Evolutionary conservation across 2,113 vertebrate genomes (phyloP).

Genomic region (Tragelaphus strepsiceros): DNA sequence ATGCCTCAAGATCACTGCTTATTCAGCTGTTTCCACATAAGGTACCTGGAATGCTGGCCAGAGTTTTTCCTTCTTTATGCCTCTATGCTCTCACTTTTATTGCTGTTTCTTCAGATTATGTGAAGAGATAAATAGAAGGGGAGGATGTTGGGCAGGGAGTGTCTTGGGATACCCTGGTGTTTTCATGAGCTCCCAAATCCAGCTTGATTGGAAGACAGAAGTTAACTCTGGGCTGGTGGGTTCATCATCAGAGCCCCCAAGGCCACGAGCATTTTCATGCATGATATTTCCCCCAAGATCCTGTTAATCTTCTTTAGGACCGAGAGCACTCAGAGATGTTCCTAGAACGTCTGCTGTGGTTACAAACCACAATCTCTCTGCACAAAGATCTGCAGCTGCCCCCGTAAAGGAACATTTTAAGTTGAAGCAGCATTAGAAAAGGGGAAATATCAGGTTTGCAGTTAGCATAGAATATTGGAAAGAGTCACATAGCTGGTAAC

Average conservation of each 20-base stretch:
- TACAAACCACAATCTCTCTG: neutral
- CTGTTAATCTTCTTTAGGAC: neutral
- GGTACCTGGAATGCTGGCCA: neutral
- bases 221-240: neutral
- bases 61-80: neutral
- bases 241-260: neutral
- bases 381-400: neutral
- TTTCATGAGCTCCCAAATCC: neutral
- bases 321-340: neutral
- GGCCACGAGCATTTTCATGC: neutral
- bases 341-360: neutral
- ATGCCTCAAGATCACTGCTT: neutral
- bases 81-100: neutral
- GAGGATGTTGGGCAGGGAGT: neutral
- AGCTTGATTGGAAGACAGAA: neutral
- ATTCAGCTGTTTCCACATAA: constrained; percentile 33
- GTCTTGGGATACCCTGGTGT: neutral
- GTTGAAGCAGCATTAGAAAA: neutral
- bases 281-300: neutral
- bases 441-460: neutral
- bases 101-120: neutral
- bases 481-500: neutral
- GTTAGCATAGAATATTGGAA: neutral
- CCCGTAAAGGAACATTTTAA: neutral
- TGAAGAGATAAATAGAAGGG: neutral